Evolutionary conservation across 2,888 invertebrate species (phyloP).

Genomic region (Emmelina monodactyla): DNA sequence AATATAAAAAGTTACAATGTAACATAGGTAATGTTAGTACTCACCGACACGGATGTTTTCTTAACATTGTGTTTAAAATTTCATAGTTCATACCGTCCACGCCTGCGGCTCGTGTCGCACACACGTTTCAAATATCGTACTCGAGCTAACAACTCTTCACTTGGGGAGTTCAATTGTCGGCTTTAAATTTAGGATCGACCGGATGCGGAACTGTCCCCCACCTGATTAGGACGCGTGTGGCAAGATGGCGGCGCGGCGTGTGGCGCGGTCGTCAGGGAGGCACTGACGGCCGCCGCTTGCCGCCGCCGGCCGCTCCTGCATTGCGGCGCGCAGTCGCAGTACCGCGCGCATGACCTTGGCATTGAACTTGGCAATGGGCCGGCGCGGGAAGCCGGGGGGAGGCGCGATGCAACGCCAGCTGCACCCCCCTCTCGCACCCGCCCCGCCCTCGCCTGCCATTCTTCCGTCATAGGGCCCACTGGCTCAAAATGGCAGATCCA

Average conservation of each 20-base stretch:
- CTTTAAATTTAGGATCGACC: constrained; percentile 1
- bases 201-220: constrained; percentile 23
- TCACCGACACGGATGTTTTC: constrained; percentile 21
- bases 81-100: constrained; percentile 28
- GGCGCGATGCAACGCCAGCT: constrained; percentile 50
- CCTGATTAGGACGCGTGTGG: constrained; percentile 27
- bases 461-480: constrained; percentile 35
- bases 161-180: not conserved
- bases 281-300: constrained; percentile 48
- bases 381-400: constrained; percentile 31
- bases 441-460: constrained; percentile 20
- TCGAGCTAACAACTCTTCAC: constrained; percentile 15
- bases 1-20: too few species aligned
- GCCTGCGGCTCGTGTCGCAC: constrained; percentile 18
- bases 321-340: constrained; percentile 72
- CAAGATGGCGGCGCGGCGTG: constrained; percentile 35
- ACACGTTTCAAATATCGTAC: constrained; percentile 21
- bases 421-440: constrained; percentile 52
- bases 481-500: too few species aligned
- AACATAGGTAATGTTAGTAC: too few species aligned
- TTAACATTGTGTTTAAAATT: constrained; percentile 27
- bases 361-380: constrained; percentile 79
- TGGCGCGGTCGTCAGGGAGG: constrained; percentile 46
- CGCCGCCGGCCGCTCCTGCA: constrained; percentile 67
- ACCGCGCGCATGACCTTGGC: constrained; percentile 78